Base-by-base conservation (phyloP, 2,113 vertebrate species). In the Gnathonemus longibarbis region DNA sequence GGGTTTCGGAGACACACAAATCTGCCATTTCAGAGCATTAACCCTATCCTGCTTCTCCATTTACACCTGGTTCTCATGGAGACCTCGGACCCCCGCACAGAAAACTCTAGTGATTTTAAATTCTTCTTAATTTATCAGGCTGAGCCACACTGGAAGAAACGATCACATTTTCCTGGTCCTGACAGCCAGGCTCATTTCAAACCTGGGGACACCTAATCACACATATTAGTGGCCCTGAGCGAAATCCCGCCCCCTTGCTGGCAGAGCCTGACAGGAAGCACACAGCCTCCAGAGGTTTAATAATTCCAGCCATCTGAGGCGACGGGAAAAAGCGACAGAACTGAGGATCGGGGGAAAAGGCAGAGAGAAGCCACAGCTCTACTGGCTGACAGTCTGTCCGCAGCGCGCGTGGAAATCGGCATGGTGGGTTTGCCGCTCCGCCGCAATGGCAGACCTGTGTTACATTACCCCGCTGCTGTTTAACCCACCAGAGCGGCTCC, bases 401-500 rank as follows among this genome's bases (percentile, higher is more conserved):
- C 48, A 2, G 49, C 24, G 5, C 24, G n/a, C 5, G 46, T 35
- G 84, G 48, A 45, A 86, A 52, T 52, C 11, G 21, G 5, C 48
- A 52, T 21, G 19, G 84, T 3, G 24, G 45, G 10, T 85, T 50
- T 48, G 84, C 9, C 24, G 21, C 10, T 13, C 49, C 3, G 1
- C 48, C 3, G 3, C 7, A 8, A 15, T 9, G 85, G 3, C 6
- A 6, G 9, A 50, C 85, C 66, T 2, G 6, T 8, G 74, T 19
- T 17, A 13, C 31, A 19, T 48, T 35, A 15, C 80, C 80, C n/a
- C 35, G 1, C 39, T 45, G 24, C 19, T 24, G n/a, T 92, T 74
- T 88, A 70, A 66, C 58, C 58, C 74, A 17, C 50, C 80, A 89
- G 39, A 80, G 77, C 91, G 46, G 83, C 27, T 88, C 90, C 49